Evolutionary conservation across 2,797 vertebrate genomes (phyloP).

Genomic region (Trachurus trachurus): DNA sequence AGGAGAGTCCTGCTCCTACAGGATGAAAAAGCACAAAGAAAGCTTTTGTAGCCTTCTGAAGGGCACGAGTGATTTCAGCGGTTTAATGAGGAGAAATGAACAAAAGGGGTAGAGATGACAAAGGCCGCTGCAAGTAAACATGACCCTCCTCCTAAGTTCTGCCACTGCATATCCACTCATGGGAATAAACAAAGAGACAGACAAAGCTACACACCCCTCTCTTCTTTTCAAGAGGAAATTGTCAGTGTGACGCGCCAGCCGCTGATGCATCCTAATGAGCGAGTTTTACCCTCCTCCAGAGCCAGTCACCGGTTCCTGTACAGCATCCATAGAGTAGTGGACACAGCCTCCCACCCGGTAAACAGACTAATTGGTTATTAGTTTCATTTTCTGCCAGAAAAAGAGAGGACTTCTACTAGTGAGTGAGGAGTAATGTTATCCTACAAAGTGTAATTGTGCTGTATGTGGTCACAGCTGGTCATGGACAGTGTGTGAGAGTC

Average conservation of each 20-base stretch:
- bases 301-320: conserved; percentile 38
- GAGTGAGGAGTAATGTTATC: conserved; percentile 32
- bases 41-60: conserved; percentile 64
- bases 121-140: conserved; percentile 75
- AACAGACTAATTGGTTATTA: conserved; percentile 78
- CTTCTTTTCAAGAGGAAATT: conserved; percentile 64
- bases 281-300: conserved; percentile 25
- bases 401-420: conserved; percentile 12
- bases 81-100: conserved; percentile 80
- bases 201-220: conserved; percentile 56
- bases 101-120: conserved; percentile 74
- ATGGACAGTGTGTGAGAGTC: not conserved
- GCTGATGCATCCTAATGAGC: conserved; percentile 83
- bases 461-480: conserved; percentile 11
- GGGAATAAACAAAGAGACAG: conserved; percentile 71
- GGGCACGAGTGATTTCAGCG: conserved; percentile 65
- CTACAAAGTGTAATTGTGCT: conserved; percentile 18
- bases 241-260: conserved; percentile 73
- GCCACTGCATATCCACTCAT: conserved; percentile 61
- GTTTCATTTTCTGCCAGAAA: conserved; percentile 62
- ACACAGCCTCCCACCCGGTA: conserved; percentile 41
- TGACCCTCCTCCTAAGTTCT: conserved; percentile 73
- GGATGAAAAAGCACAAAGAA: conserved; percentile 60
- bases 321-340: conserved; percentile 42
- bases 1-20: conserved; percentile 41